Evolutionary conservation across 2,113 vertebrate species (phyloP).

Genomic region (Syngnathus typhle): DNA sequence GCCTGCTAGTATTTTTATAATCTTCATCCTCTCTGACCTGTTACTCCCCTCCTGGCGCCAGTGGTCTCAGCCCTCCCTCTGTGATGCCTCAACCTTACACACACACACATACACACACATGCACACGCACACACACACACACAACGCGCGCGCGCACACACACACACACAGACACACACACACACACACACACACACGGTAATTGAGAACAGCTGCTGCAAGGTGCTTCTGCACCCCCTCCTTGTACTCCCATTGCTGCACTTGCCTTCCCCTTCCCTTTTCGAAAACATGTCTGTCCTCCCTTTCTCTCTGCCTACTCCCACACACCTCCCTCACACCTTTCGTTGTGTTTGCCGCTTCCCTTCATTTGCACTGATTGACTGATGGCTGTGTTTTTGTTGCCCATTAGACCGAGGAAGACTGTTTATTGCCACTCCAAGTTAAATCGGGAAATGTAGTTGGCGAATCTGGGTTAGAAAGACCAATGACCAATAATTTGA

Average conservation of each 20-base stretch:
- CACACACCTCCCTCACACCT: slow-evolving; percentile 6
- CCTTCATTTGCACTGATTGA: slow-evolving; percentile 51
- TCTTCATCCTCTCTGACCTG: slow-evolving; percentile 78
- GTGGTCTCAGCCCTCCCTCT: slow-evolving; percentile 68
- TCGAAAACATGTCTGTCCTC: neutral
- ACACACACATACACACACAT: slow-evolving; percentile 35
- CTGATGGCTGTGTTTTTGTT: slow-evolving; percentile 29
- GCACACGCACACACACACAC: slow-evolving; percentile 39
- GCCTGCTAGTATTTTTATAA: slow-evolving; percentile 78
- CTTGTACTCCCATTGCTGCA: slow-evolving; percentile 56
- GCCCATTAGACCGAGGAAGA: neutral
- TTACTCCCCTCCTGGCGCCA: slow-evolving; percentile 76
- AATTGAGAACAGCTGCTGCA: slow-evolving; percentile 81
- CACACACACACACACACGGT: slow-evolving; percentile 49
- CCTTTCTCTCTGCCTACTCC: slow-evolving; percentile 17
- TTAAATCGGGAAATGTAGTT: too few relatives aligned
- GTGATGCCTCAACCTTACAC: slow-evolving; percentile 34
- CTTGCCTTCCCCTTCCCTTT: slow-evolving; percentile 52
- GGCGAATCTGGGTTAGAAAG: too few relatives aligned
- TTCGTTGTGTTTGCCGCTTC: slow-evolving; percentile 35
- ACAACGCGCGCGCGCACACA: slow-evolving; percentile 35
- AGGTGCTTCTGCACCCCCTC: slow-evolving; percentile 48
- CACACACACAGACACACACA: too few relatives aligned
- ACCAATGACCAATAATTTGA: too few relatives aligned
- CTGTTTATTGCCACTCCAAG: neutral